These are phyloP conservation scores for Cydia fagiglandana DNA, from an alignment of 1,140 invertebrate genomes.

Conservation along the genomic window DNA sequence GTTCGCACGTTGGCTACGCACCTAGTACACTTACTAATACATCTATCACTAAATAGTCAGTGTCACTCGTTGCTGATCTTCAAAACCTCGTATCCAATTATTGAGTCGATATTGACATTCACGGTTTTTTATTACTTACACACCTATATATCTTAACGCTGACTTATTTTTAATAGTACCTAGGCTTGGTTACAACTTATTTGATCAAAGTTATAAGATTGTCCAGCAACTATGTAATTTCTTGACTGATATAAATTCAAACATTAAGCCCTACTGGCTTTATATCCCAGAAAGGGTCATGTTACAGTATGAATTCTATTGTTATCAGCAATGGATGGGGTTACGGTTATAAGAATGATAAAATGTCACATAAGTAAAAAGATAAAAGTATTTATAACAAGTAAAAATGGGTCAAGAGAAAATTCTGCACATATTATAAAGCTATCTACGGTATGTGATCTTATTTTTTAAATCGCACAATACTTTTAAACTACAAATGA, in stretches of 20 bases:
- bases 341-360: background rate
- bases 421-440: no score
- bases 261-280: background rate
- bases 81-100: background rate
- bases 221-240: background rate
- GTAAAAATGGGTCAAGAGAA: background rate
- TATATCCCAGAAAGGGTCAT: background rate
- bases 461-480: no score
- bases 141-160: background rate
- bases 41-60: background rate
- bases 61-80: background rate
- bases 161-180: background rate
- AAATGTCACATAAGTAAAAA: slow-evolving; percentile 6
- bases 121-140: background rate
- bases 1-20: no score
- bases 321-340: background rate
- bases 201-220: background rate
- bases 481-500: no score
- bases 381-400: background rate
- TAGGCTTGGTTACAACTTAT: background rate
- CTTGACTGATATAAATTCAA: background rate
- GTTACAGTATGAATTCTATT: background rate
- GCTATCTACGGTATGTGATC: no score
- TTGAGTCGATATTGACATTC: background rate
- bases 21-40: background rate